Evolutionary conservation across 2,113 vertebrate species (phyloP), one percentile per base, ranked within the genome.

Genomic region (Ageneiosus marmoratus): DNA sequence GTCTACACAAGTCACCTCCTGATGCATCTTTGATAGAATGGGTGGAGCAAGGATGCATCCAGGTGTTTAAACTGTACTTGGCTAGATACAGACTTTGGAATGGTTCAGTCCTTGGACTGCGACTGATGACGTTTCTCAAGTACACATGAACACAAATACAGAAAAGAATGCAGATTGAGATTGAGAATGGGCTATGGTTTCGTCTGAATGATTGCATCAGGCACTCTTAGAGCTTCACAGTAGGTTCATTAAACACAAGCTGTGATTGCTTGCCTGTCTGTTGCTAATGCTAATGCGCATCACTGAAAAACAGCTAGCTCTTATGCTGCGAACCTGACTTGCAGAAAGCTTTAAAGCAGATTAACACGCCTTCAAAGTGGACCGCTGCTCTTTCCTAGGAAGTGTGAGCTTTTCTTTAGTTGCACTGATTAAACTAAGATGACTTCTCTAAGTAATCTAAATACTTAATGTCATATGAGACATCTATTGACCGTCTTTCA

Each of bases 401-500:
- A 67, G 6, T 10, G 60, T 18, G 10, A 56, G n/a, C 8, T 46
- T 44, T 44, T 22, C 72, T 34, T 13, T 24, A 20, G 50, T 44
- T 10, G 11, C 32, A 50, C n/a, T 50, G 58, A 27, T 80, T 67
- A 51, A 60, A 76, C 50, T n/a, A 16, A 18, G 34, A 37, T 55
- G 27, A 58, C 60, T 74, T 46, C 51, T 82, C 77, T 16, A 60
- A 86, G 60, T 93, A 90, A 82, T 83, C 87, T 82, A 32, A 91
- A 88, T 84, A 41, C 37, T 41, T 41, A 87, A 87, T 63, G 90
- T 90, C 86, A 89, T 86, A 60, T 85, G 82, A 86, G 88, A 83
- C 46, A 81, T 74, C 12, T 89, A 91, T 89, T 48, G 91, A 92
- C 88, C 81, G n/a, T 55, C 86, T 84, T 73, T 86, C 90, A 89